Evolutionary conservation across 2,797 vertebrate species (phyloP), one percentile per base, ranked within the genome.

Genomic region (Ctenochaetus hawaiiensis): DNA sequence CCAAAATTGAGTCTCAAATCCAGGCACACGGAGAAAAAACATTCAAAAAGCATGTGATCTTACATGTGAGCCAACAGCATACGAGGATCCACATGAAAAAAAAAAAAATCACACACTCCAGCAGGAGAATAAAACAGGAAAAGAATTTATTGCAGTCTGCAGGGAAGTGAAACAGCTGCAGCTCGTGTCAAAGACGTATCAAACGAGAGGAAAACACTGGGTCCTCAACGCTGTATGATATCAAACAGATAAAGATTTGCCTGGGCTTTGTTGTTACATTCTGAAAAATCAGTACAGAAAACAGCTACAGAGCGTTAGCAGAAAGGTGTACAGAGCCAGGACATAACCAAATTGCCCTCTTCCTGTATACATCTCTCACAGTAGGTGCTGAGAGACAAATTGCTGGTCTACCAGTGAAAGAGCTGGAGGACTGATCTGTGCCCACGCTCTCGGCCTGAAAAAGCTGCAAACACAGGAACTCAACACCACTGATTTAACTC

Each of bases 311-410:
- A 83, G 82, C 39, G 77, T 11, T 43, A 17, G 65, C 72, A 61
- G 83, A 80, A 71, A 76, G 80, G 53, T 58, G 67, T 1, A 64
- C 66, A 83, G 72, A 71, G 76, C 54, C 60, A 61, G 54, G 47
- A 88, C 79, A 83, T 83, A 88, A 85, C 76, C 73, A 86, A 85
- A 81, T 80, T 78, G 59, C 70, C 74, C 72, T 80, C 81, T 84
- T 73, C 77, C 76, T 80, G 72, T 48, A 45, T 77, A 69, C 73
- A 74, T 77, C 77, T 72, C 67, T 80, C 72, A 37, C 80, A 63
- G 78, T 67, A 58, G 75, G 72, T 77, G 60, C 76, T 66, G 78
- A 78, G 72, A 86, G 83, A 87, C 68, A 88, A 88, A 90, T 84
- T 85, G 81, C 65, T 37, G 71, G 80, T 79, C 71, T 54, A 43